Conservation (phyloP, 2,888 invertebrate genomes). For the Graphium colonna region DNA sequence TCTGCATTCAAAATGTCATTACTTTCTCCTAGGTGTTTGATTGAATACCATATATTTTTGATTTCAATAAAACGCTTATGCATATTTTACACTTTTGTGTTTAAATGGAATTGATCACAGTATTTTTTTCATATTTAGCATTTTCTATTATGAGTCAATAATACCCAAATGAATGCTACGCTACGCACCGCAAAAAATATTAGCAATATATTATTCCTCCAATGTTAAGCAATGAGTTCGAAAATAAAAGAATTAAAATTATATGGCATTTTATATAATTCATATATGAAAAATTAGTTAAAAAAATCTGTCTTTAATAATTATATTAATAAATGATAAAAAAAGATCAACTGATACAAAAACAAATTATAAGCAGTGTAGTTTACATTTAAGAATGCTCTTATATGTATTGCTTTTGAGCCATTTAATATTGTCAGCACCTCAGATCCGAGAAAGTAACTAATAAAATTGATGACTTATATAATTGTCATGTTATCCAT, state of each 20-base stretch:
- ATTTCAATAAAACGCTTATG: too few species aligned
- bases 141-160: neutral
- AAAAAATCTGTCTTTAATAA: conserved; percentile 71
- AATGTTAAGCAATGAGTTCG: conserved; percentile 36
- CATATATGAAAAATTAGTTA: conserved; percentile 69
- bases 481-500: conserved; percentile 29
- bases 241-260: conserved; percentile 38
- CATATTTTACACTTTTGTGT: too few species aligned
- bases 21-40: too few species aligned
- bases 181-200: conserved; percentile 7
- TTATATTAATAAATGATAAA: conserved; percentile 56
- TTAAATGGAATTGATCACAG: neutral
- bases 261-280: conserved; percentile 71
- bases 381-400: conserved; percentile 40
- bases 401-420: conserved; percentile 34
- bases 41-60: too few species aligned
- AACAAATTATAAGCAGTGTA: conserved; percentile 43
- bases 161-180: conserved; percentile 1
- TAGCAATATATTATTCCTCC: conserved; percentile 24
- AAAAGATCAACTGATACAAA: conserved; percentile 45
- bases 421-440: conserved; percentile 32
- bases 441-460: conserved; percentile 27
- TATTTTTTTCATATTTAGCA: too few species aligned
- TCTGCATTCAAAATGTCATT: too few species aligned
- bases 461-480: conserved; percentile 21